Evolutionary conservation across 1,140 invertebrate genomes (phyloP).

Genomic region (Vollenhovia emeryi): DNA sequence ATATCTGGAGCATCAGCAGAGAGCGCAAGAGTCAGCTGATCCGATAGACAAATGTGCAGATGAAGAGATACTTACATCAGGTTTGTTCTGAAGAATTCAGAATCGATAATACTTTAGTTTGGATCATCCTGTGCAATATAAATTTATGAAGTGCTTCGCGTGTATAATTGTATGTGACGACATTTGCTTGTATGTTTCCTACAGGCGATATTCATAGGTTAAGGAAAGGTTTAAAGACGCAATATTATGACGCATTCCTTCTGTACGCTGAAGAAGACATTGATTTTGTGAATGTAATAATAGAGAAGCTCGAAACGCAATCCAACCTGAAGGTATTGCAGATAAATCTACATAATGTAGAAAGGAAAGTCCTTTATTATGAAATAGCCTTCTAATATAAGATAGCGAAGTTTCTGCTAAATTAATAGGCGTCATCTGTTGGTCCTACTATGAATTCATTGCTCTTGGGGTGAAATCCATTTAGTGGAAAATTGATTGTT

Average conservation of each 20-base stretch:
- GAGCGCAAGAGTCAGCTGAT: constrained; percentile 65
- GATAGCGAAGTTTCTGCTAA: too few species aligned
- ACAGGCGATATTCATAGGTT: constrained; percentile 85
- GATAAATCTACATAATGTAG: too few species aligned
- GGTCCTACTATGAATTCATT: too few species aligned
- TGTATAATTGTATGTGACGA: constrained; percentile 42
- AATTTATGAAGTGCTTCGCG: constrained; percentile 32
- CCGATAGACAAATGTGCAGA: constrained; percentile 70
- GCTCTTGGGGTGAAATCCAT: too few species aligned
- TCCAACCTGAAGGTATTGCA: constrained; percentile 87
- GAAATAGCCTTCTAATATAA: too few species aligned
- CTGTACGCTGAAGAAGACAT: constrained; percentile 90
- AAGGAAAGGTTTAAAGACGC: constrained; percentile 84
- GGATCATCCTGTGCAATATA: constrained; percentile 45
- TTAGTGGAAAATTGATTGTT: too few species aligned
- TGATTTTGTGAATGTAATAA: constrained; percentile 87
- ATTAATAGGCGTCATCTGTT: too few species aligned
- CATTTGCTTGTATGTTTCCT: constrained; percentile 43
- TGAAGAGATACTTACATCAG: constrained; percentile 76
- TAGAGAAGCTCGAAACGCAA: constrained; percentile 87
- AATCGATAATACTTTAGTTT: constrained; percentile 47
- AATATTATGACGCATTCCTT: constrained; percentile 90
- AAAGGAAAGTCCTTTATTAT: too few species aligned
- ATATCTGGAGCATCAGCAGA: constrained; percentile 76
- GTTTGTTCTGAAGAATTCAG: constrained; percentile 62